phyloP scores from a whole-genome alignment of 1,140 invertebrate genomes.

The Hylyphantes graminicola region DNA sequence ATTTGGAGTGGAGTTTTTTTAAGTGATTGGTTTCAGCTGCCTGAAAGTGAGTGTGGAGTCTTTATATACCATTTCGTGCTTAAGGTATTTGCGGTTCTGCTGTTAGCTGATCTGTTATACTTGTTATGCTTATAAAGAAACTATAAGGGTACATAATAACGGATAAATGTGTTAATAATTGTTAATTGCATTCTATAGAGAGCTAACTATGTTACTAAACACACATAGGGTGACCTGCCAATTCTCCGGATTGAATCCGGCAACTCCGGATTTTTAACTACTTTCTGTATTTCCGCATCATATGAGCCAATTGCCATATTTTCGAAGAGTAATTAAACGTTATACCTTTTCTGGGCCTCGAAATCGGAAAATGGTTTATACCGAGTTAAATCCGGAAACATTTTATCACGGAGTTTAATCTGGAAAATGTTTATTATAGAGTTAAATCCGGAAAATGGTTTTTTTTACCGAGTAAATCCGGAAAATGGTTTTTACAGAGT shows the following conservation, averaged over 20 bases:
- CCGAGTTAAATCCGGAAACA: not conserved
- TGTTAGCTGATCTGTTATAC: not conserved
- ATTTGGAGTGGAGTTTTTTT: not conserved
- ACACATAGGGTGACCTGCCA: not conserved
- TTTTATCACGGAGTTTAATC: not conserved
- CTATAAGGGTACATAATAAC: not conserved
- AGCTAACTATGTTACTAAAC: not conserved
- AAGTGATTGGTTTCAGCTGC: constrained; percentile 5
- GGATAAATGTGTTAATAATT: not conserved
- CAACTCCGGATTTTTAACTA: no score
- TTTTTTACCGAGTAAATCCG: not conserved
- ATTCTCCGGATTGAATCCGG: not conserved
- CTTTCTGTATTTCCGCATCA: not conserved
- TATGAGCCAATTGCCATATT: not conserved
- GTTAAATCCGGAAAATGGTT: not conserved
- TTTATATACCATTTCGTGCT: not conserved
- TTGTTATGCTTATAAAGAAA: not conserved
- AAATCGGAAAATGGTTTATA: no score
- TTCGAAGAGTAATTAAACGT: not conserved
- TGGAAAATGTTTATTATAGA: not conserved
- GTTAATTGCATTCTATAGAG: not conserved
- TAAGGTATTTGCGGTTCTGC: not conserved
- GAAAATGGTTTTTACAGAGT: not conserved
- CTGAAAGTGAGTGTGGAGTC: not conserved
- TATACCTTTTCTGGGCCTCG: no score